phyloP scores from a whole-genome alignment of 2,888 invertebrate genomes.

The Leptarthrus brevirostris region DNA sequence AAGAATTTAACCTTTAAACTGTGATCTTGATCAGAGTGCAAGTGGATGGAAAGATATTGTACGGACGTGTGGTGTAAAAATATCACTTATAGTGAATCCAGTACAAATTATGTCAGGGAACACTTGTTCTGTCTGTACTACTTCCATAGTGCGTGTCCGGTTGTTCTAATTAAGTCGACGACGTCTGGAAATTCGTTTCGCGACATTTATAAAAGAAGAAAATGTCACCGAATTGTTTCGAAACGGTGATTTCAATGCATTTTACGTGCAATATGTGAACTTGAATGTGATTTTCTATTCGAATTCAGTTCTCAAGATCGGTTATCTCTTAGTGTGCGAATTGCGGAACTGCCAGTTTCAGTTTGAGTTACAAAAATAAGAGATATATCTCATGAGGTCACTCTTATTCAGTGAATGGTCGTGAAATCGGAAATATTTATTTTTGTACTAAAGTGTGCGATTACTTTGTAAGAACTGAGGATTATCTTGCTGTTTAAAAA shows the following conservation, averaged over 20 bases:
- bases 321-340: constrained; percentile 1
- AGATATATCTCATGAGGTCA: constrained; percentile 32
- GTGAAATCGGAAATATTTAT: constrained; percentile 41
- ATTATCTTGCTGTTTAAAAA: constrained; percentile 3
- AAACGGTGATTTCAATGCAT: too few species aligned
- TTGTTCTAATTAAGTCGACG: constrained; percentile 4
- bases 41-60: not conserved
- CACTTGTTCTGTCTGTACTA: constrained; percentile 8
- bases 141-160: not conserved
- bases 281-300: constrained; percentile 11
- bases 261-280: constrained; percentile 19
- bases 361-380: constrained; percentile 39
- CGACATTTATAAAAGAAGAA: not conserved
- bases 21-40: not conserved
- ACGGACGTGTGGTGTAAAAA: not conserved
- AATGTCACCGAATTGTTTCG: not conserved
- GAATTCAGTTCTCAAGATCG: not conserved
- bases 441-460: constrained; percentile 22
- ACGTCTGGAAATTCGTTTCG: too few species aligned
- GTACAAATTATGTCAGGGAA: not conserved
- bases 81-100: not conserved
- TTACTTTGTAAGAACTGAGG: not conserved
- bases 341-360: constrained; percentile 8
- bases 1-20: constrained; percentile 28
- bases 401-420: constrained; percentile 29